A percentile compares a stretch with the other conserved stretches of the same genome.
These are phyloP conservation scores for Hyppa rectilinea DNA, from an alignment of 2,888 invertebrate genomes.

Conservation along the genomic window DNA sequence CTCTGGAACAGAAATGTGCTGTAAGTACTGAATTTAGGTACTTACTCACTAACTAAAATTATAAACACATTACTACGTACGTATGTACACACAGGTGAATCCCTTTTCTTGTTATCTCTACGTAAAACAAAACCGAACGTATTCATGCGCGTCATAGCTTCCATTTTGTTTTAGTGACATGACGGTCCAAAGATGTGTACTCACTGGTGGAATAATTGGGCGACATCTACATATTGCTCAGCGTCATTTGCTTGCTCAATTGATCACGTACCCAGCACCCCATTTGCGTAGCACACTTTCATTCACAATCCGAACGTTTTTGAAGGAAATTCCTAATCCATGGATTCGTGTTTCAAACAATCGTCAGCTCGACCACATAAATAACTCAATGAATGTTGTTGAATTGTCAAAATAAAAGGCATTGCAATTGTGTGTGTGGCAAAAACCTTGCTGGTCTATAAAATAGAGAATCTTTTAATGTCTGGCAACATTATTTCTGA, in stretches of 20 bases:
- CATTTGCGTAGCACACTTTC: neutral
- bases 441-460: neutral
- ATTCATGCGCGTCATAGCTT: slow-evolving; percentile 48
- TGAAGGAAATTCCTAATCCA: neutral
- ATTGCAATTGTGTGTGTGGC: neutral
- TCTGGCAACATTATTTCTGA: slow-evolving; percentile 29
- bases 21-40: slow-evolving; percentile 6
- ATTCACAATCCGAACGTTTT: neutral
- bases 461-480: slow-evolving; percentile 14
- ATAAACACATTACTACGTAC: slow-evolving; percentile 20
- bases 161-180: slow-evolving; percentile 52
- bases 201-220: slow-evolving; percentile 21
- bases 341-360: neutral
- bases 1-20: slow-evolving; percentile 10
- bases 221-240: neutral
- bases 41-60: neutral
- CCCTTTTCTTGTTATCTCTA: slow-evolving; percentile 45
- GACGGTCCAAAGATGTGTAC: slow-evolving; percentile 35
- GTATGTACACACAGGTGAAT: slow-evolving; percentile 49
- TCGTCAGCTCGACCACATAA: neutral
- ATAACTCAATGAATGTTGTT: neutral
- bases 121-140: slow-evolving; percentile 52
- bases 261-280: neutral
- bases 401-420: neutral
- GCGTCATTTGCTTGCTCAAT: neutral